These are phyloP conservation scores for Eristalis tenax DNA, from an alignment of 2,888 invertebrate genomes.

Conservation along the genomic window DNA sequence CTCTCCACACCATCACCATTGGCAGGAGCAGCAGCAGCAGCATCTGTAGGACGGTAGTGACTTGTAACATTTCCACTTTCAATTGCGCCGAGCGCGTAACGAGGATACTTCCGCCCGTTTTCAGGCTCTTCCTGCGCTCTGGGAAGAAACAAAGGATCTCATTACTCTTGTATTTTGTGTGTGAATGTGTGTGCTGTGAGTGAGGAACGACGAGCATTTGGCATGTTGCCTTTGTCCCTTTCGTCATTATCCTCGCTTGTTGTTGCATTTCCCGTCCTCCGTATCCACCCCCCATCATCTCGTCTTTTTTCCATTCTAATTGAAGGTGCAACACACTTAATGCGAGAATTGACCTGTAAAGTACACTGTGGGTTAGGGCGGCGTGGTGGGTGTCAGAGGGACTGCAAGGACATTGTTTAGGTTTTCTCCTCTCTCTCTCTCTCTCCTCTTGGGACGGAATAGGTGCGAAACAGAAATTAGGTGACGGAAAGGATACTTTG, in stretches of 20 bases:
- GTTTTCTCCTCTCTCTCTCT: not conserved
- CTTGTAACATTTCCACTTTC: slow-evolving; percentile 52
- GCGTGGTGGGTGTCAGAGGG: not conserved
- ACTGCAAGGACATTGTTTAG: slow-evolving; percentile 54
- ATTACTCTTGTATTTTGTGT: slow-evolving; percentile 25
- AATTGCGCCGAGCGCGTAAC: slow-evolving; percentile 40
- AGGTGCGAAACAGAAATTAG: slow-evolving; percentile 42
- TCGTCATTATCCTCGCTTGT: slow-evolving; percentile 1
- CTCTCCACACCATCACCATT: not conserved
- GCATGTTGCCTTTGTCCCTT: slow-evolving; percentile 43
- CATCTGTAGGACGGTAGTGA: not conserved
- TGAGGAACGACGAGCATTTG: slow-evolving; percentile 11
- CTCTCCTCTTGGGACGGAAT: not conserved
- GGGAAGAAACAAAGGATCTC: slow-evolving; percentile 47
- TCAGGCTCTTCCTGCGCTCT: not conserved
- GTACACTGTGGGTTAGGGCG: slow-evolving; percentile 33
- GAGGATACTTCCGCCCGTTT: slow-evolving; percentile 34
- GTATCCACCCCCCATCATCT: not conserved
- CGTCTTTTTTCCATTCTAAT: slow-evolving; percentile 24
- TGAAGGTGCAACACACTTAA: slow-evolving; percentile 56
- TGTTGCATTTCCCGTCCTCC: not conserved
- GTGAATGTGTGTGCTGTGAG: slow-evolving; percentile 23
- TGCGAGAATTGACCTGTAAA: slow-evolving; percentile 59
- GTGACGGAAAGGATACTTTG: slow-evolving; percentile 68
- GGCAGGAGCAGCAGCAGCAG: not conserved